Evolutionary conservation across 2,797 vertebrate species (phyloP).

Genomic region (Sebastolobus altivelis): DNA sequence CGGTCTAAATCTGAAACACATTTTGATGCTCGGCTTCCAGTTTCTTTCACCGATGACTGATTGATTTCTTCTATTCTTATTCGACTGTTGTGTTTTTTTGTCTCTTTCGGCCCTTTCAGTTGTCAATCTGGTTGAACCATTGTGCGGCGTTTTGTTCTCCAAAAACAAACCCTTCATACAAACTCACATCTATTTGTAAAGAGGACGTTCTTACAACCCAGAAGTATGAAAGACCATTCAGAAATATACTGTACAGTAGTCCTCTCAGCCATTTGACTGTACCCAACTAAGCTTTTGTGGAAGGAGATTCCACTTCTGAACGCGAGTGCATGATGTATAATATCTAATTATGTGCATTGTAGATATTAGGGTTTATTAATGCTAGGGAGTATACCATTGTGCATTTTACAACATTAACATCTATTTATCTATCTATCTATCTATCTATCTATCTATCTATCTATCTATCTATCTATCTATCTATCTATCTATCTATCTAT

Average conservation of each 20-base stretch:
- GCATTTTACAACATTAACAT: background rate
- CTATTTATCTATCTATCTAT: no score
- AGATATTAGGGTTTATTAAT: background rate
- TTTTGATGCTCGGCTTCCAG: background rate
- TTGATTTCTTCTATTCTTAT: background rate
- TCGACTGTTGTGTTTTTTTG: background rate
- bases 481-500: no score
- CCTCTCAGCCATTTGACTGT: background rate
- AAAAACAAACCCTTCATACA: background rate
- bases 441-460: no score
- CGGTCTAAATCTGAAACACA: background rate
- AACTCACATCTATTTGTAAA: background rate
- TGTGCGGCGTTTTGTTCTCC: background rate
- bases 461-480: no score
- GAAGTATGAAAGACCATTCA: background rate
- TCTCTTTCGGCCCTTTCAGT: constrained; percentile 3
- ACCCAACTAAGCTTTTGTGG: background rate
- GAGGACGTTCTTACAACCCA: background rate
- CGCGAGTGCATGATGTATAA: background rate
- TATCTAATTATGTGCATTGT: background rate
- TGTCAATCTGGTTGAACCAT: background rate
- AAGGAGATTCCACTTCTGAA: background rate
- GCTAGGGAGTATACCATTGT: background rate
- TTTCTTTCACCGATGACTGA: background rate
- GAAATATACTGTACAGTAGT: background rate